phyloP scores from a whole-genome alignment of 1,140 invertebrate genomes.

The Rhizoglyphus robini region DNA sequence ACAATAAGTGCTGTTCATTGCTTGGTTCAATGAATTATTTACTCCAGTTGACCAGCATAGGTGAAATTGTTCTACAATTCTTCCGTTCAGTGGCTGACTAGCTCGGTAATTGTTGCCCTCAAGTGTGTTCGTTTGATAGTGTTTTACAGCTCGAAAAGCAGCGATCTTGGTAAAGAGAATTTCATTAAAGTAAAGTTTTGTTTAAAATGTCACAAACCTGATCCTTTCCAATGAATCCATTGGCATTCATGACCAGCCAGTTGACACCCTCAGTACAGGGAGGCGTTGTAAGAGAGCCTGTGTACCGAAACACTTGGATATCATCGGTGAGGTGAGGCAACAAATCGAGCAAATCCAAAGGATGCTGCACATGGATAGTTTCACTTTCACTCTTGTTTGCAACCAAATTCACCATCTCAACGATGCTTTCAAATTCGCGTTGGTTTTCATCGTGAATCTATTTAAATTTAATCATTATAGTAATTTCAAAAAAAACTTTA shows the following conservation, averaged over 20 bases:
- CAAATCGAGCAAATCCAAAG: constrained; percentile 8
- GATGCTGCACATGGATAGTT: not conserved
- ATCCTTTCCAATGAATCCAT: constrained; percentile 41
- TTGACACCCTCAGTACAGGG: constrained; percentile 52
- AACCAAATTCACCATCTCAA: not conserved
- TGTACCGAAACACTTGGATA: constrained; percentile 48
- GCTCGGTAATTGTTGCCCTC: constrained; percentile 31
- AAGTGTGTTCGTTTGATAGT: not conserved
- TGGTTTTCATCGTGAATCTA: constrained; percentile 29
- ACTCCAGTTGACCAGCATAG: too few species aligned
- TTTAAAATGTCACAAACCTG: too few species aligned
- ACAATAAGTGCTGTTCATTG: too few species aligned
- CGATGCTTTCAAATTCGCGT: constrained; percentile 32
- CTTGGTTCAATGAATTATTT: too few species aligned
- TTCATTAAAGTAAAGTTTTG: too few species aligned
- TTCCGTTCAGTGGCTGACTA: constrained; percentile 28
- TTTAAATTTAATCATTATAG: not conserved
- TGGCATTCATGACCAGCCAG: constrained; percentile 53
- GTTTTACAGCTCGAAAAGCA: not conserved
- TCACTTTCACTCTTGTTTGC: not conserved
- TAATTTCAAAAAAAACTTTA: not conserved
- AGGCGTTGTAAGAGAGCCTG: constrained; percentile 60
- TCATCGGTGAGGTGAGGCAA: not conserved
- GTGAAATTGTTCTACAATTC: constrained; percentile 23
- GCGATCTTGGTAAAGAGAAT: too few species aligned